Evolutionary conservation across 1,140 invertebrate genomes (phyloP).

Genomic region (Nasonia longicornis): DNA sequence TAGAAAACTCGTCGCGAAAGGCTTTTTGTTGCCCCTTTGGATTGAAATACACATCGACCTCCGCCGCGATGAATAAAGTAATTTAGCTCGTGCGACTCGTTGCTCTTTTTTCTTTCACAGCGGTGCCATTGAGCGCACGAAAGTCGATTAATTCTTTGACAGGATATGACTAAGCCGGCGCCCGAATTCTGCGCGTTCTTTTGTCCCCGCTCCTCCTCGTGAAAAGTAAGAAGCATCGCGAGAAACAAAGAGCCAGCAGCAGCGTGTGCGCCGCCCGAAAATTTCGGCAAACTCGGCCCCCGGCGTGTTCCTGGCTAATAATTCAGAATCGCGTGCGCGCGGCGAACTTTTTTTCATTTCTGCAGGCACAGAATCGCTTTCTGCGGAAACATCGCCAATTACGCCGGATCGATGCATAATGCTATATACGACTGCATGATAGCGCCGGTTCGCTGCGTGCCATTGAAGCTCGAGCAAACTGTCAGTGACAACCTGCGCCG

Average conservation of each 20-base stretch:
- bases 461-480: background rate
- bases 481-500: background rate
- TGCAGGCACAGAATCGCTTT: background rate
- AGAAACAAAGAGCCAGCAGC: constrained; percentile 7
- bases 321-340: constrained; percentile 32
- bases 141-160: constrained; percentile 37
- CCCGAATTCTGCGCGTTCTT: background rate
- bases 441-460: background rate
- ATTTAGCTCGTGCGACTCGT: background rate
- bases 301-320: background rate
- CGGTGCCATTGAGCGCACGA: background rate
- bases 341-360: constrained; percentile 24
- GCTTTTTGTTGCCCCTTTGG: too few relatives aligned
- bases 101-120: background rate
- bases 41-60: too few relatives aligned
- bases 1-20: too few relatives aligned
- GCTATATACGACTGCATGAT: background rate
- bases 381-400: constrained; percentile 32
- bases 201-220: constrained; percentile 1
- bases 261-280: background rate
- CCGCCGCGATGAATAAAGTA: background rate
- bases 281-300: background rate
- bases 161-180: constrained; percentile 33
- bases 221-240: background rate
- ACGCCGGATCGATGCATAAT: constrained; percentile 17